These are phyloP conservation scores for Brachionus plicatilis DNA, from an alignment of 1,140 invertebrate genomes.

Conservation along the genomic window DNA sequence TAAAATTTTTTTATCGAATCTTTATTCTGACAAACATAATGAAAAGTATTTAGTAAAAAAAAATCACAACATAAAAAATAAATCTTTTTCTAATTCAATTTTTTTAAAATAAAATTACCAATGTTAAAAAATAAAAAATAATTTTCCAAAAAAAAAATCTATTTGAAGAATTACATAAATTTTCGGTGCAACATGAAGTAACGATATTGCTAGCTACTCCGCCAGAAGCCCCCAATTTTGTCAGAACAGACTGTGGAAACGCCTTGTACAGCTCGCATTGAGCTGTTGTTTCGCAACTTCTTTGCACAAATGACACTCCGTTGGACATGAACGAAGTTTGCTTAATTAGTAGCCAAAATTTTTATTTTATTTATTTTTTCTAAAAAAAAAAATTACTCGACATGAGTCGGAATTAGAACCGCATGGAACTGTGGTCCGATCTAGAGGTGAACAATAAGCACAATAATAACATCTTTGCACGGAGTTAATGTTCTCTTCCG, in stretches of 20 bases:
- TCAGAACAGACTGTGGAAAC: background rate
- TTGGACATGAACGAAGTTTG: constrained; percentile 11
- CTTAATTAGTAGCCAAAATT: background rate
- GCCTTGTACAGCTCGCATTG: background rate
- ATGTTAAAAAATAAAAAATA: background rate
- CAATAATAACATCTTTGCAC: constrained; percentile 2
- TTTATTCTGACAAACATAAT: no score
- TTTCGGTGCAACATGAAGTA: background rate
- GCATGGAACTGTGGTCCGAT: background rate
- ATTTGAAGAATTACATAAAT: constrained; percentile 24
- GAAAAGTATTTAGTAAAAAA: no score
- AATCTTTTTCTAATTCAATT: background rate
- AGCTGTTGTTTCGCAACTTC: background rate
- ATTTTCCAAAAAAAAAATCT: background rate
- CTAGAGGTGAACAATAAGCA: background rate
- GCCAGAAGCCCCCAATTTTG: background rate
- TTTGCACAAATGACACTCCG: background rate
- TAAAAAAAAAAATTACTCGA: background rate
- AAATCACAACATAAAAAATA: no score
- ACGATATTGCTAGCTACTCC: background rate
- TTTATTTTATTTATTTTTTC: background rate
- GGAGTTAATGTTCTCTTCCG: background rate
- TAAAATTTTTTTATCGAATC: no score
- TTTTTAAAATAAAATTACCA: background rate
- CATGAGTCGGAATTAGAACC: background rate